Evolutionary conservation across 2,797 vertebrate genomes (phyloP).

Genomic region (Centroberyx gerrardi): DNA sequence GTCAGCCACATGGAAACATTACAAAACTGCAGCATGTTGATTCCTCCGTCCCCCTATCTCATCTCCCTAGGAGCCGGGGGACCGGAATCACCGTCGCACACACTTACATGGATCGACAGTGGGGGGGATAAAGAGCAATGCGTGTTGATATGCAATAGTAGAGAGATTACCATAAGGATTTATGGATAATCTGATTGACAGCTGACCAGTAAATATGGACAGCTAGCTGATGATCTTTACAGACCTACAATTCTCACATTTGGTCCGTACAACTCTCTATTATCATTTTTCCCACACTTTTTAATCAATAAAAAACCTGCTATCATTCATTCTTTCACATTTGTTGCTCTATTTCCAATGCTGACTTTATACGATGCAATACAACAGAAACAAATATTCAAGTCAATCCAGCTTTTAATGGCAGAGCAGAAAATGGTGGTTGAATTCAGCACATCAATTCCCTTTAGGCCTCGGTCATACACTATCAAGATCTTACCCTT

Average conservation of each 20-base stretch:
- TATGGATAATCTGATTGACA: slow-evolving; percentile 85
- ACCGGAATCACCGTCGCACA: slow-evolving; percentile 54
- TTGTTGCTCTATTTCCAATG: neutral
- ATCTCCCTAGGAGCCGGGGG: slow-evolving; percentile 51
- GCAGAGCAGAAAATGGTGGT: neutral
- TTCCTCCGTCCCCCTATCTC: slow-evolving; percentile 67
- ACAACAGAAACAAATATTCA: neutral
- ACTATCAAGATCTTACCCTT: slow-evolving; percentile 2
- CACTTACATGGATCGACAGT: slow-evolving; percentile 77
- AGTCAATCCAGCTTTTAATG: slow-evolving; percentile 1
- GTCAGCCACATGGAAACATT: slow-evolving; percentile 75
- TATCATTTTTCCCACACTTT: slow-evolving; percentile 35
- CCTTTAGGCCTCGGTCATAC: neutral
- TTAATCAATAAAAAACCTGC: slow-evolving; percentile 15
- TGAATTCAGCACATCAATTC: neutral
- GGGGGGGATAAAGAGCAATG: slow-evolving; percentile 47
- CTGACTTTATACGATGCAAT: neutral
- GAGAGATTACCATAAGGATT: slow-evolving; percentile 82
- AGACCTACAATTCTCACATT: slow-evolving; percentile 49
- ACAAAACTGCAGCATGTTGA: slow-evolving; percentile 85
- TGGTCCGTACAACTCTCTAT: slow-evolving; percentile 24
- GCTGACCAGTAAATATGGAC: slow-evolving; percentile 83
- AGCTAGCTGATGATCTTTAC: slow-evolving; percentile 39
- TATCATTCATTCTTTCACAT: slow-evolving; percentile 9
- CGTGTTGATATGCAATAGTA: slow-evolving; percentile 78